A percentile compares a stretch with the other conserved stretches of the same genome.
These are phyloP conservation scores for Heterotis niloticus DNA, from an alignment of 2,113 vertebrate genomes.

Conservation along the genomic window DNA sequence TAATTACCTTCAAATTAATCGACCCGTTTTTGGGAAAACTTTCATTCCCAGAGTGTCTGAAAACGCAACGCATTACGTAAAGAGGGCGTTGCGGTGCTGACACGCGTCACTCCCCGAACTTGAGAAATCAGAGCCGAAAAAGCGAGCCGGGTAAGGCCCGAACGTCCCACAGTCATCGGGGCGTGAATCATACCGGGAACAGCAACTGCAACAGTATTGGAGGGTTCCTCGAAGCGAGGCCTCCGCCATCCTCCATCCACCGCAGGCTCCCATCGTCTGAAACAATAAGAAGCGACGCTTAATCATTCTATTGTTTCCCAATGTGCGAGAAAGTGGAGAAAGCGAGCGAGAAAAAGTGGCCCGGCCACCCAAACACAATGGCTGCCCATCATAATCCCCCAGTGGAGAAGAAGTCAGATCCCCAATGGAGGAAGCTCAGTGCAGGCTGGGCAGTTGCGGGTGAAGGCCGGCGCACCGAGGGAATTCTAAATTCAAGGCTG, in stretches of 20 bases:
- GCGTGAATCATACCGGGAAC: background rate
- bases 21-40: constrained; percentile 43
- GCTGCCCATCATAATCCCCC: constrained; percentile 2
- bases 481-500: constrained; percentile 5
- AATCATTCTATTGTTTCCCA: background rate
- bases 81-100: constrained; percentile 21
- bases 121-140: background rate
- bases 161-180: background rate
- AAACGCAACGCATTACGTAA: constrained; percentile 32
- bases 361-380: constrained; percentile 27
- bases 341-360: background rate
- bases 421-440: constrained; percentile 30
- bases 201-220: background rate
- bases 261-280: too few species aligned
- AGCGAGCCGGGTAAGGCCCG: background rate
- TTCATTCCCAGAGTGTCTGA: constrained; percentile 22
- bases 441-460: constrained; percentile 21
- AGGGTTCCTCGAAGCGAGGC: background rate
- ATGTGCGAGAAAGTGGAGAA: constrained; percentile 1
- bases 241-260: too few species aligned
- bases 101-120: background rate
- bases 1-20: constrained; percentile 49
- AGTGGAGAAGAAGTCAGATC: background rate
- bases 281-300: background rate
- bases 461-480: constrained; percentile 19